Evolutionary conservation across 2,888 invertebrate genomes (phyloP), one percentile per base, ranked within the genome.

Genomic region (Rhamphomyia laevipes): DNA sequence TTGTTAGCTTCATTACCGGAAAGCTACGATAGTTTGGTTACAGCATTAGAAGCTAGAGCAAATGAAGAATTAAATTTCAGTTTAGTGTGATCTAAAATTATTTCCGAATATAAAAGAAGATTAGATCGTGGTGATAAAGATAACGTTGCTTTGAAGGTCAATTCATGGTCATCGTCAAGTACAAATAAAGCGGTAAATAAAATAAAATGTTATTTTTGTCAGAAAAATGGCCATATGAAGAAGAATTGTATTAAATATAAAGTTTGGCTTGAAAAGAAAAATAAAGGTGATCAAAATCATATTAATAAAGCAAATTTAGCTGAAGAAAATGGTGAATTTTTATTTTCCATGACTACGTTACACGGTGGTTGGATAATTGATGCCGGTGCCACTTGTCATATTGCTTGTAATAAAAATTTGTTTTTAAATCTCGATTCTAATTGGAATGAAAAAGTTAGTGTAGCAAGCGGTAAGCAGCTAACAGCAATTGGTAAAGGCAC

Each of bases 331-430:
- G 41, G n/a, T n/a, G n/a, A 51, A 41, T 50, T 54, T 47, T 45
- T 44, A 27, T 30, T 49, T 40, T 37, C 37, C 16, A 35, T 30
- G 43, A 33, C 18, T n/a, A 27, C 18, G 11, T 23, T n/a, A n/a
- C n/a, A n/a, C 13, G 41, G 30, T n/a, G 53, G 49, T 16, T 57
- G 56, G 55, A 48, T 57, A 1, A 30, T 56, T 1, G 54, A 55
- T 47, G 56, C 55, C 3, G 55, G 54, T 6, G 55, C 53, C 21
- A 53, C 54, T 16, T 31, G 55, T 30, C 53, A 56, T 38, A 53
- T 52, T 7, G 46, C 45, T 7, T 46, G 45, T 12, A 38, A 52
- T 33, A 49, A 49, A 17, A 21, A 45, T 18, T 45, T 49, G 35
- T 54, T 55, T 48, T n/a, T 12, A 3, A n/a, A 21, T 4, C 23